Conservation (phyloP, 2,888 invertebrate genomes). For the Oscheius sp. region DNA sequence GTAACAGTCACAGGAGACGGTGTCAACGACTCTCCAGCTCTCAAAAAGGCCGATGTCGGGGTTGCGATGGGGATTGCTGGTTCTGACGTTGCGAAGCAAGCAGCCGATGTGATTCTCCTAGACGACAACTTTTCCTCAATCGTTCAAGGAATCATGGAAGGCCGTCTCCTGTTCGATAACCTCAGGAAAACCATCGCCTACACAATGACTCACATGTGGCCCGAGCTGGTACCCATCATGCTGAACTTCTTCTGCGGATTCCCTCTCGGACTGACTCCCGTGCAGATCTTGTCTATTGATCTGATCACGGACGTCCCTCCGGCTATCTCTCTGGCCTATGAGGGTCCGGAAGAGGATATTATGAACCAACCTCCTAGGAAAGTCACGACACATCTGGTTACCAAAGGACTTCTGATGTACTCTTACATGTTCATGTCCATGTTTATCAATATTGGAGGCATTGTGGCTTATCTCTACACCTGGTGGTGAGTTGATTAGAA, state of each 20-base stretch:
- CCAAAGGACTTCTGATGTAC: constrained; percentile 63
- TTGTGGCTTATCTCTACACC: constrained; percentile 49
- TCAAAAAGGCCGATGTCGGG: constrained; percentile 64
- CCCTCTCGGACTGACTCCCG: constrained; percentile 66
- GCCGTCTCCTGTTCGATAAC: constrained; percentile 54
- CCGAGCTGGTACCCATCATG: constrained; percentile 69
- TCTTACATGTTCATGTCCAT: constrained; percentile 69
- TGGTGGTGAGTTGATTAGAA: constrained; percentile 36
- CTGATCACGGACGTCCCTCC: constrained; percentile 68
- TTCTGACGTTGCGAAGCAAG: constrained; percentile 65
- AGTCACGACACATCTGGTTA: constrained; percentile 60
- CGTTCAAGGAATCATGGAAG: constrained; percentile 53
- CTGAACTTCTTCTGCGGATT: constrained; percentile 69
- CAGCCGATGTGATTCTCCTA: constrained; percentile 62
- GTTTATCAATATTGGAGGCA: constrained; percentile 61
- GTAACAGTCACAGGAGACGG: constrained; percentile 58
- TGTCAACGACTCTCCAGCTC: constrained; percentile 58
- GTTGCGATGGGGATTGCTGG: constrained; percentile 64
- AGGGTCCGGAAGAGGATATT: constrained; percentile 68
- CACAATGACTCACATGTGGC: constrained; percentile 68
- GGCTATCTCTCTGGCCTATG: constrained; percentile 67
- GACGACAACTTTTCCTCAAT: constrained; percentile 64
- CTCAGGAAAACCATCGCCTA: constrained; percentile 63
- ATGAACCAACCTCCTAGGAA: constrained; percentile 64
- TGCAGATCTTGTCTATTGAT: constrained; percentile 67